phyloP scores from a whole-genome alignment of 1,140 invertebrate species.

The Oscheius sp. region DNA sequence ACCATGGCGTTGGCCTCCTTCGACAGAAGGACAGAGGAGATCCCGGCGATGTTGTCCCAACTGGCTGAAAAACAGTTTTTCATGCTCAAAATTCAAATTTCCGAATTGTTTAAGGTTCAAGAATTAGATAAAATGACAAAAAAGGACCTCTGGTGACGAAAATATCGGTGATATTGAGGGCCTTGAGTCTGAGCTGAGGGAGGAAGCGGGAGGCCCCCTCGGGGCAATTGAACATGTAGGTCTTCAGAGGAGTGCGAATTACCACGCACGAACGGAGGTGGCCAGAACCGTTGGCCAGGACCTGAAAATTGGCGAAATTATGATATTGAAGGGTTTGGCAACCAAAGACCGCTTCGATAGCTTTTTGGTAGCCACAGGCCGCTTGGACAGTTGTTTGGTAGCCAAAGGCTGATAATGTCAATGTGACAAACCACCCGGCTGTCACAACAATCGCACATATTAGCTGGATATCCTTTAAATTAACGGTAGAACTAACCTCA shows the following conservation, averaged over 20 bases:
- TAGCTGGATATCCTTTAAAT: too few species aligned
- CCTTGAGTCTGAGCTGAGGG: constrained; percentile 37
- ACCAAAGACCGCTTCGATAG: too few species aligned
- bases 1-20: constrained; percentile 37
- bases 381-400: too few species aligned
- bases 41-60: constrained; percentile 53
- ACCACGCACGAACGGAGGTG: constrained; percentile 47
- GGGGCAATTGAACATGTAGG: constrained; percentile 56
- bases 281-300: constrained; percentile 54
- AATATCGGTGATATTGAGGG: constrained; percentile 43
- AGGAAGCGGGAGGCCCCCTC: constrained; percentile 47
- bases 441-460: too few species aligned
- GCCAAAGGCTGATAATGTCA: too few species aligned
- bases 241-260: constrained; percentile 44
- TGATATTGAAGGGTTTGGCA: not conserved
- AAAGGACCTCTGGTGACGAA: constrained; percentile 55
- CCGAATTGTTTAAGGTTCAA: too few species aligned
- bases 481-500: constrained; percentile 33
- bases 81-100: not conserved
- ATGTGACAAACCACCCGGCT: too few species aligned
- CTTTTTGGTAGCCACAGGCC: too few species aligned
- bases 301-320: too few species aligned
- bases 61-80: constrained; percentile 32
- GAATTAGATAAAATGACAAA: too few species aligned
- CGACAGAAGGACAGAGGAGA: constrained; percentile 46